Evolutionary conservation across 2,888 invertebrate species (phyloP).

Genomic region (Acanthacorydalis orientalis): DNA sequence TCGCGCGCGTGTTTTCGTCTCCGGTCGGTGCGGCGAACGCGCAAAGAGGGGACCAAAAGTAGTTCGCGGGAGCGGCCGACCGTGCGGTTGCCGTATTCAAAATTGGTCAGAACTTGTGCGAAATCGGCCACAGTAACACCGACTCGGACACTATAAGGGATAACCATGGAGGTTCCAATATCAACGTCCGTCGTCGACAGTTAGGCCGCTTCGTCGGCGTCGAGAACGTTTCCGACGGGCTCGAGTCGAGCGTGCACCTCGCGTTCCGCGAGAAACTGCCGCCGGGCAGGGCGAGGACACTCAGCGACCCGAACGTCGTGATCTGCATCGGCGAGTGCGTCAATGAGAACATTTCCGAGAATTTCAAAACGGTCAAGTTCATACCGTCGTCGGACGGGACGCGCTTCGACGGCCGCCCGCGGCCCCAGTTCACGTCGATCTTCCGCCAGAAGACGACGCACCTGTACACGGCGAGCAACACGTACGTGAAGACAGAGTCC

Average conservation of each 20-base stretch:
- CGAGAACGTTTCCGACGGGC: not conserved
- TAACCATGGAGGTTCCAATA: conserved; percentile 6
- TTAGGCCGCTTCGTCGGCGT: conserved; percentile 4
- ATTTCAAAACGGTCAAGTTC: not conserved
- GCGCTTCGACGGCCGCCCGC: not conserved
- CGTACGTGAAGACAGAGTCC: not conserved
- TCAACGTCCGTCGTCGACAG: conserved; percentile 7
- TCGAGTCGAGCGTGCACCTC: not conserved
- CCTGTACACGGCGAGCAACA: not conserved
- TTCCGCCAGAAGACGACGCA: conserved; percentile 1
- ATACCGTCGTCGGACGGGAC: not conserved
- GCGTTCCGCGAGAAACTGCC: not conserved
- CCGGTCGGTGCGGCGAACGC: not conserved
- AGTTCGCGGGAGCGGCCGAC: not conserved
- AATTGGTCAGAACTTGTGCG: conserved; percentile 6
- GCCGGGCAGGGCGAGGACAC: not conserved
- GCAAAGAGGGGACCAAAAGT: not conserved
- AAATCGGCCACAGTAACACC: conserved; percentile 1
- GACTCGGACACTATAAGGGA: not conserved
- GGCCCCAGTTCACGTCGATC: not conserved
- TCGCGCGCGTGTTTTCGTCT: no score
- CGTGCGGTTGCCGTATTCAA: not conserved
- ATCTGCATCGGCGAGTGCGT: not conserved
- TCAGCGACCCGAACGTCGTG: not conserved
- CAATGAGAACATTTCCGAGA: no score